Base-by-base conservation (phyloP, 1,140 invertebrate species). In the Caerostris extrusa region DNA sequence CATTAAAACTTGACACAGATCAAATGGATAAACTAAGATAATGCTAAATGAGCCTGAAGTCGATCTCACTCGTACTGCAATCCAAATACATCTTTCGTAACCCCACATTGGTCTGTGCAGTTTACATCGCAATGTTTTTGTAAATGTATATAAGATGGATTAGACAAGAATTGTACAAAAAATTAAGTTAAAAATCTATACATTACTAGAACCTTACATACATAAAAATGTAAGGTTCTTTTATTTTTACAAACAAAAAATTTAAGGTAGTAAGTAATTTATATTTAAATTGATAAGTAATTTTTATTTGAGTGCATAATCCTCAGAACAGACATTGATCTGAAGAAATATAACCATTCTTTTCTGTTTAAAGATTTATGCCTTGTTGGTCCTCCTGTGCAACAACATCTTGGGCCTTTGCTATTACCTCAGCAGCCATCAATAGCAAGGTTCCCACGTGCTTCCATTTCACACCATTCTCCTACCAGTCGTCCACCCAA, bases 331-430 rank as follows among this genome's bases (percentile, higher is more conserved):
- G 61, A 10, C 17, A 10, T 64, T 64, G 8, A 64, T 64, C 61
- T 64, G 8, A 10, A 64, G 61, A 64, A 64, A 64, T 34, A 34
- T 34, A 34, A 34, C 34, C 34, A 34, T 34, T 57, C n/a, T 85
- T 64, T 88, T 34, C 83, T 58, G 34, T 71, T 58, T 60, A 7
- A 53, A 93, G 91, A 94, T 90, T 90, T 94, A 53, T 94, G 86
- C 69, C 71, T 94, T 19, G 81, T 94, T 83, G 93, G 93, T 90
- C 88, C 87, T 94, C 88, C 93, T 57, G 55, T 94, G 61, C 93
- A 94, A n/a, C 87, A 94, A 57, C 93, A 90, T 56, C 77, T 94
- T 90, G 64, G 93, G 17, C 88, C 93, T 57, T 69, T 94, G 77
- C 69, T 94, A 55, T 94, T 94, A 71, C 93, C 93, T 77, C 87